Percentiles rank a stretch among this genome's conserved stretches.
These are phyloP conservation scores for Chalcosyrphus nemorum DNA, from an alignment of 2,888 invertebrate species.

Conservation along the genomic window DNA sequence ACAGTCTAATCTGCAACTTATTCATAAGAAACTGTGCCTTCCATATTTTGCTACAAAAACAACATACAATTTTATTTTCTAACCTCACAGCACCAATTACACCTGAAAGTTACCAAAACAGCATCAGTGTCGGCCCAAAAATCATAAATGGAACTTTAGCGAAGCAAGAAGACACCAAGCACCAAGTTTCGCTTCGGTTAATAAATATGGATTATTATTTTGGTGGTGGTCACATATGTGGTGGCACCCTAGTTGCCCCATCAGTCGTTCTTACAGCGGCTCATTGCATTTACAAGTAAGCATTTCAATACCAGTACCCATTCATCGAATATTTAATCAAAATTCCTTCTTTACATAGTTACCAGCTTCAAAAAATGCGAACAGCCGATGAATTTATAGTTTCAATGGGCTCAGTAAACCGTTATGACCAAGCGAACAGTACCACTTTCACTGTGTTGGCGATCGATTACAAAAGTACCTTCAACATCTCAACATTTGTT, in stretches of 20 bases:
- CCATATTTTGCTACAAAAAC: too few relatives aligned
- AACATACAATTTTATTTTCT: neutral
- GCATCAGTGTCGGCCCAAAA: neutral
- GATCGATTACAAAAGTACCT: constrained; percentile 56
- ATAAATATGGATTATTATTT: constrained; percentile 76
- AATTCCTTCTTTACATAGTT: constrained; percentile 17
- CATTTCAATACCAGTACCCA: neutral
- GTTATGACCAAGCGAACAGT: constrained; percentile 57
- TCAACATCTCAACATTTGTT: constrained; percentile 63
- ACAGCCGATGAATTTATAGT: constrained; percentile 70
- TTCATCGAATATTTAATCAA: too few relatives aligned
- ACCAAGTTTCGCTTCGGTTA: constrained; percentile 78
- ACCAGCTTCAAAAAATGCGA: constrained; percentile 43
- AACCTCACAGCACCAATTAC: neutral
- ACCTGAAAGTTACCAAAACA: neutral
- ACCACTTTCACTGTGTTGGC: constrained; percentile 65
- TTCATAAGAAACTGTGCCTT: too few relatives aligned
- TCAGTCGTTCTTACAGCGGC: constrained; percentile 75
- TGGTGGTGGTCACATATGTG: constrained; percentile 80
- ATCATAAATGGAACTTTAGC: constrained; percentile 75
- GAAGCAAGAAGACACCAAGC: constrained; percentile 74
- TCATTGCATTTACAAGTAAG: constrained; percentile 75
- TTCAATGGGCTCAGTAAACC: constrained; percentile 74
- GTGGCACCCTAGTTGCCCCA: constrained; percentile 76
- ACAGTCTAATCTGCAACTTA: too few relatives aligned